Conservation (phyloP, 2,797 vertebrate genomes). For the Poeciliopsis presidionis region DNA sequence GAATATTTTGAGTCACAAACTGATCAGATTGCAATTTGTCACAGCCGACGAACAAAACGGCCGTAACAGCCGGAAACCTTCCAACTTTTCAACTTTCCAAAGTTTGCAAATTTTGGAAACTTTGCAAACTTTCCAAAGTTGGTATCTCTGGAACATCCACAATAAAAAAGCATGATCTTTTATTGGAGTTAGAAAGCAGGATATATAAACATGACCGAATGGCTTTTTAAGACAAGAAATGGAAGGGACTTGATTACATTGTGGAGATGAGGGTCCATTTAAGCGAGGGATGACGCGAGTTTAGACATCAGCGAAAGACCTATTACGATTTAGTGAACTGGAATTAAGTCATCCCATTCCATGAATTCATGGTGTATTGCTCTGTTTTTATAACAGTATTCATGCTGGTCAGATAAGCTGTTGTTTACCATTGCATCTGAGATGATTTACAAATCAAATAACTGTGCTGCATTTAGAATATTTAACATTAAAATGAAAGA, state of each 20-base stretch:
- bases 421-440: constrained; percentile 34
- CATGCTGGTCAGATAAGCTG: constrained; percentile 23
- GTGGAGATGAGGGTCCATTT: constrained; percentile 54
- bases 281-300: constrained; percentile 44
- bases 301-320: constrained; percentile 27
- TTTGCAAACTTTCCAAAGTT: not conserved
- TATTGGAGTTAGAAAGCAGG: not conserved
- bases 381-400: not conserved
- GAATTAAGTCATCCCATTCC: constrained; percentile 31
- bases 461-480: constrained; percentile 16
- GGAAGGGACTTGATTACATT: constrained; percentile 46
- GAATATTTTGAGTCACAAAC: not conserved
- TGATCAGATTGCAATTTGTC: not conserved
- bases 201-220: not conserved
- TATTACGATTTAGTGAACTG: constrained; percentile 14
- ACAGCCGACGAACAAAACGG: not conserved
- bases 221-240: not conserved
- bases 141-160: not conserved
- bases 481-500: constrained; percentile 1
- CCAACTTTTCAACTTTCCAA: not conserved
- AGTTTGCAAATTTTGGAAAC: not conserved
- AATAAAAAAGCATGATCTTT: not conserved
- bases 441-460: constrained; percentile 38
- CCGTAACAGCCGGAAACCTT: too few species aligned
- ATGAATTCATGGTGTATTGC: constrained; percentile 20